Base-by-base conservation (phyloP, 2,888 invertebrate genomes). In the Nephrotoma appendiculata region DNA sequence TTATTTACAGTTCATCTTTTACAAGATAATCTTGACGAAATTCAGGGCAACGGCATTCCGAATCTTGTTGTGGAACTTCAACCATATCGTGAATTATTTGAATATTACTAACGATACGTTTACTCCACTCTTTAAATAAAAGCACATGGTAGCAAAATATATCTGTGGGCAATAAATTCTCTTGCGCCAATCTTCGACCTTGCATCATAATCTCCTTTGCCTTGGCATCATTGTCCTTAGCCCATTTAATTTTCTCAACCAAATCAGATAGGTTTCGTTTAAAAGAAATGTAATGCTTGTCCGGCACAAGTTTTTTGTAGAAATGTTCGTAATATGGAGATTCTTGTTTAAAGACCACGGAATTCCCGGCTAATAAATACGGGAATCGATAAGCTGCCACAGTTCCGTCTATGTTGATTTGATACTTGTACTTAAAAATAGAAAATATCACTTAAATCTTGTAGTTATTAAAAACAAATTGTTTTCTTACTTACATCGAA, bases 301-400 rank as follows among this genome's bases (percentile, higher is more conserved):
- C 94, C 0, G 97, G 95, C 87, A 93, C 90, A 11, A 98, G 91
- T 88, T 95, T 93, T 57, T 93, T 92, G 90, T 99, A 99, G 92
- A 98, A 99, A 92, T 97, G 96, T 93, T 99, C 99, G 91, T 98
- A 97, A 91, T 97, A 99, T n/a, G 94, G 94, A 0, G 99, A 99
- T 42, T 96, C 95, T 92, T 98, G 98, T 92, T 99, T 99, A 12
- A 99, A 93, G 12, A 98, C 95, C 87, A 98, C 92, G 0, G 97
- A 95, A 89, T 97, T 96, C 1, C 98, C 98, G 84, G 95, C 96
- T 88, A 99, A 91, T 31, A 99, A 93, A 91, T 98, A 98, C 0
- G 99, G 98, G 88, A 98, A 93, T 88, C 99, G 94, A 91, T 99
- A 99, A 0, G 99, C 97, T 31, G 99, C 98, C 15, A 99, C 99